Conservation (phyloP, 1,140 invertebrate genomes). For the Papilio polytes region DNA sequence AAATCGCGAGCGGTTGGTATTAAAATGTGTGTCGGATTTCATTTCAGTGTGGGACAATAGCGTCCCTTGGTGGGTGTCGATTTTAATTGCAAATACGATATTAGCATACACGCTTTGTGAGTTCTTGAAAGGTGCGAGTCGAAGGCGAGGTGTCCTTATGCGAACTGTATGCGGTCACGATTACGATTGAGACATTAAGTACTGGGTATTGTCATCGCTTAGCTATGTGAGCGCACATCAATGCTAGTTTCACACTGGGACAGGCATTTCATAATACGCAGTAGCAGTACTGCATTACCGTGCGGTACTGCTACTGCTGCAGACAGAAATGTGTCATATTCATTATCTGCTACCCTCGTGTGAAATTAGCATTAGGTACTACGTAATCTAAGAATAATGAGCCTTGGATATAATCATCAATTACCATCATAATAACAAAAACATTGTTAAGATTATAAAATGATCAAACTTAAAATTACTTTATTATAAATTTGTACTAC, state of each 20-base stretch:
- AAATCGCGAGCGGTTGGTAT: conserved; percentile 8
- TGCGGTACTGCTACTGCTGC: background rate
- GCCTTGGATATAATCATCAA: background rate
- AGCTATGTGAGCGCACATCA: background rate
- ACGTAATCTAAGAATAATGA: conserved; percentile 4
- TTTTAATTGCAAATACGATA: conserved; percentile 80
- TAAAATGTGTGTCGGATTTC: conserved; percentile 25
- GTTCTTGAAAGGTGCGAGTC: conserved; percentile 61
- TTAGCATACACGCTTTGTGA: conserved; percentile 78
- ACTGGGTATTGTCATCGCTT: conserved; percentile 16
- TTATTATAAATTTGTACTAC: background rate
- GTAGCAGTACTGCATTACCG: background rate
- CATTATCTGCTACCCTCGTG: background rate
- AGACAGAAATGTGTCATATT: background rate
- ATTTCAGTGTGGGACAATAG: conserved; percentile 65
- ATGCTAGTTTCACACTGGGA: background rate
- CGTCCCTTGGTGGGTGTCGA: conserved; percentile 70
- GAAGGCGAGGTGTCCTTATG: conserved; percentile 67
- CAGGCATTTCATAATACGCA: background rate
- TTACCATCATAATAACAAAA: background rate
- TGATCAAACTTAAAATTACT: background rate
- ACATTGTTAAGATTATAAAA: background rate
- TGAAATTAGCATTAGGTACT: background rate
- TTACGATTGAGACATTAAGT: conserved; percentile 44
- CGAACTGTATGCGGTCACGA: conserved; percentile 47